A percentile compares a stretch with the other conserved stretches of the same genome.
These are phyloP conservation scores for Cheilosia pagana DNA, from an alignment of 2,888 invertebrate species.

Conservation along the genomic window DNA sequence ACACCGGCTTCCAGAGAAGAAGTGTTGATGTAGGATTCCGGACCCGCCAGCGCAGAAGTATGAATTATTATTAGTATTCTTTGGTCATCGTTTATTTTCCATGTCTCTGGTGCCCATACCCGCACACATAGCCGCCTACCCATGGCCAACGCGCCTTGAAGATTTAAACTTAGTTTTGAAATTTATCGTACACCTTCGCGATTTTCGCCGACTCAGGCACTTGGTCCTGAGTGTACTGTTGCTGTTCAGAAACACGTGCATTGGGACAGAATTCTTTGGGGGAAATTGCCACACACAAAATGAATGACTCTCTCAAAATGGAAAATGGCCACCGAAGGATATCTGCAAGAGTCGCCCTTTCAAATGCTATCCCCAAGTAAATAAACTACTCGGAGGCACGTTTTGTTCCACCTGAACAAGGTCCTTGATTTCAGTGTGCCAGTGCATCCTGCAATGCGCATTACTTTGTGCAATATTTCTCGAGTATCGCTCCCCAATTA, in stretches of 20 bases:
- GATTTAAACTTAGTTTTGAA: conserved; percentile 23
- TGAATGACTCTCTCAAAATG: conserved; percentile 8
- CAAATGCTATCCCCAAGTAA: conserved; percentile 42
- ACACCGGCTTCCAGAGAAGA: conserved; percentile 50
- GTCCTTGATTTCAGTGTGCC: conserved; percentile 34
- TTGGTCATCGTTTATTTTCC: conserved; percentile 65
- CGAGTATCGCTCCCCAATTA: conserved; percentile 72
- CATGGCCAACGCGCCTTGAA: neutral
- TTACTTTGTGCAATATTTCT: conserved; percentile 34
- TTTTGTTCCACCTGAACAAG: conserved; percentile 37
- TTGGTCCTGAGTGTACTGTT: conserved; percentile 16
- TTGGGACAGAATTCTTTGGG: conserved; percentile 18
- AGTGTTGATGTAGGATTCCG: conserved; percentile 69
- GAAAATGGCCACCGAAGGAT: conserved; percentile 32
- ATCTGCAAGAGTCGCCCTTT: conserved; percentile 23
- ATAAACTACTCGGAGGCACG: conserved; percentile 62
- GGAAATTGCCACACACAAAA: conserved; percentile 34
- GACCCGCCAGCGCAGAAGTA: conserved; percentile 35
- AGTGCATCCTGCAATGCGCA: conserved; percentile 50
- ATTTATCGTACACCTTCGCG: conserved; percentile 29
- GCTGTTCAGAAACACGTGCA: conserved; percentile 10
- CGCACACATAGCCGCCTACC: neutral
- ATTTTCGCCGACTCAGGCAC: conserved; percentile 52
- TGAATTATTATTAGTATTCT: conserved; percentile 74
- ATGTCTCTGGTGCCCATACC: neutral